Evolutionary conservation across 2,797 vertebrate species (phyloP).

Genomic region (Gila robusta): DNA sequence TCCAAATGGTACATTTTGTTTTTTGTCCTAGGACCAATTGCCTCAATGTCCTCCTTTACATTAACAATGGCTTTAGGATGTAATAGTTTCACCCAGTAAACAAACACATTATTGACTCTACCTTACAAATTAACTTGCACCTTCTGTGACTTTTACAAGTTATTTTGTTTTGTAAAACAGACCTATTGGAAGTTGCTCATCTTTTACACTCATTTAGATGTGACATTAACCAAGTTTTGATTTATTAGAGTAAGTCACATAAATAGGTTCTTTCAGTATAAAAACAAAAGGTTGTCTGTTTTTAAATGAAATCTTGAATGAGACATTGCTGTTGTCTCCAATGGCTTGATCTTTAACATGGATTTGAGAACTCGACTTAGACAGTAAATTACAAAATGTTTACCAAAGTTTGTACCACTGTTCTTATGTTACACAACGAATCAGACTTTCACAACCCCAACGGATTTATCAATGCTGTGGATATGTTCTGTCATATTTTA

Average conservation of each 20-base stretch:
- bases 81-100: not conserved
- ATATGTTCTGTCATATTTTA: slow-evolving; percentile 1
- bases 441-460: slow-evolving; percentile 12
- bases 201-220: slow-evolving; percentile 67
- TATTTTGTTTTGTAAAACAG: not conserved
- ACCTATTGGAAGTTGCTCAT: not conserved
- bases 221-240: slow-evolving; percentile 68
- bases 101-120: not conserved
- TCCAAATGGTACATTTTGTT: not conserved
- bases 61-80: not conserved
- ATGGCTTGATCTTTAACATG: slow-evolving; percentile 16
- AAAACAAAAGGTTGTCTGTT: slow-evolving; percentile 72
- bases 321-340: slow-evolving; percentile 24
- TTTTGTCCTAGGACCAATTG: not conserved
- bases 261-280: slow-evolving; percentile 75
- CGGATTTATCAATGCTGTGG: not conserved
- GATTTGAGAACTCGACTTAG: slow-evolving; percentile 39
- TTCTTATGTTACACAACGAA: not conserved
- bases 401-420: slow-evolving; percentile 8
- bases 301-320: slow-evolving; percentile 67
- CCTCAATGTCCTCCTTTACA: not conserved
- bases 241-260: slow-evolving; percentile 70
- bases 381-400: slow-evolving; percentile 36
- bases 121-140: not conserved
- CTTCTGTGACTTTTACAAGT: not conserved